Conservation (phyloP, 2,113 vertebrate genomes). For the Carassius auratus region DNA sequence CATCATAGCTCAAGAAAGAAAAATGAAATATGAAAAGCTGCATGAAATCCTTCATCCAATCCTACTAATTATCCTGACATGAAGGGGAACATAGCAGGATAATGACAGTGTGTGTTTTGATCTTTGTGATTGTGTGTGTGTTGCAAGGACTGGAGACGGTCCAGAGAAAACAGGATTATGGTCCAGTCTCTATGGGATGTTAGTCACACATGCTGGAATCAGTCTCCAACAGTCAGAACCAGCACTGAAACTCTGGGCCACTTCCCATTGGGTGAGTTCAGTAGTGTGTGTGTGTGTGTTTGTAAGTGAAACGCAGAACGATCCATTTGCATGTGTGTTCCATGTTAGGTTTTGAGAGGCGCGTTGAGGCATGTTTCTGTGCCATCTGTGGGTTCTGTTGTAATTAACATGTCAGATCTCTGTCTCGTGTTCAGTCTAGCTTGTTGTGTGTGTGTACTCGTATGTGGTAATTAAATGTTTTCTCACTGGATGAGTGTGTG, state of each 20-base stretch:
- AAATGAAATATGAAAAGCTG: constrained; percentile 30
- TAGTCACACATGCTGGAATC: constrained; percentile 43
- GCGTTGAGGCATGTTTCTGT: constrained; percentile 41
- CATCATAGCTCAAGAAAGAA: constrained; percentile 21
- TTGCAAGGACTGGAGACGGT: constrained; percentile 23
- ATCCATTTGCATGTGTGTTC: constrained; percentile 19
- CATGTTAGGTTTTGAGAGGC: constrained; percentile 18
- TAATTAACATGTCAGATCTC: constrained; percentile 57
- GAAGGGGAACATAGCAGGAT: constrained; percentile 32
- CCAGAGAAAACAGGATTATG: constrained; percentile 35
- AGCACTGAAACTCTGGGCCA: constrained; percentile 38
- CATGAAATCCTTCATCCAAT: constrained; percentile 44
- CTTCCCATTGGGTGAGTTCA: constrained; percentile 34
- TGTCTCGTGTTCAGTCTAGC: constrained; percentile 46
- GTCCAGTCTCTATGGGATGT: constrained; percentile 40
- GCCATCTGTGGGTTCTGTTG: constrained; percentile 46
- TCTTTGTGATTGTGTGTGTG: constrained; percentile 16
- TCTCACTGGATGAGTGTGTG: constrained; percentile 44
- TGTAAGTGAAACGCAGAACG: not conserved
- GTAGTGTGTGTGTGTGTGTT: constrained; percentile 9
- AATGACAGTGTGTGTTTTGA: constrained; percentile 39
- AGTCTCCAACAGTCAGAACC: constrained; percentile 34
- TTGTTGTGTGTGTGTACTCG: constrained; percentile 40
- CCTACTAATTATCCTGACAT: constrained; percentile 51
- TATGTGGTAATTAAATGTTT: constrained; percentile 55